These are phyloP conservation scores for Mastigias papua DNA, from an alignment of 30 jellyfish, hydroid and myxozoan genomes.

Conservation along the genomic window DNA sequence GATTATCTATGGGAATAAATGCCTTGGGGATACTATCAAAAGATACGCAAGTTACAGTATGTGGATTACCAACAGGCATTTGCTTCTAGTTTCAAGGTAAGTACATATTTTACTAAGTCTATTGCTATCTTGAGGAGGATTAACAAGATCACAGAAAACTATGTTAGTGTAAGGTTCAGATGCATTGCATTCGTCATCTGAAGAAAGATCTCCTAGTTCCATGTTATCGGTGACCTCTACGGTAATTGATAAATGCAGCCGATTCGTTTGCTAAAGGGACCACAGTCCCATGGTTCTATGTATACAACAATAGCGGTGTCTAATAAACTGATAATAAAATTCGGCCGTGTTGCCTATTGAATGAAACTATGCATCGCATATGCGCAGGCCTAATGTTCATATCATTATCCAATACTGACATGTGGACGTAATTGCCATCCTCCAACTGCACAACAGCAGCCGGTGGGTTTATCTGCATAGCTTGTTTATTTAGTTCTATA, in stretches of 20 bases:
- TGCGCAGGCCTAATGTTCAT: not conserved
- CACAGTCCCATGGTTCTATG: slow-evolving; percentile 25
- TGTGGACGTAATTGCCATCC: not conserved
- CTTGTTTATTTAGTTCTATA: not conserved
- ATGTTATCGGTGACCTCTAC: not conserved
- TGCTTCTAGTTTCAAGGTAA: not conserved
- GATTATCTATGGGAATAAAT: not conserved
- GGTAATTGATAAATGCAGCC: not conserved
- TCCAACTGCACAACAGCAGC: slow-evolving; percentile 12
- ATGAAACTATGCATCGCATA: slow-evolving; percentile 7
- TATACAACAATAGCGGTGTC: not conserved
- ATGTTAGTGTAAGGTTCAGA: not conserved
- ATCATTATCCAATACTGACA: slow-evolving; percentile 24
- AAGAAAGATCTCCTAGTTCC: not conserved
- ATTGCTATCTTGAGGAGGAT: not conserved
- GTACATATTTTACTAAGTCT: not conserved
- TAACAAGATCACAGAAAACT: not conserved
- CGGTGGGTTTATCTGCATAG: not conserved
- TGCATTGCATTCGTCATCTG: not conserved
- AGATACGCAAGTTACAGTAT: not conserved
- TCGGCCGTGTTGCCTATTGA: slow-evolving; percentile 1
- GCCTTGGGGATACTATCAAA: not conserved
- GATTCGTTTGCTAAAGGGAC: slow-evolving; percentile 32
- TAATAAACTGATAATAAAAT: not conserved
- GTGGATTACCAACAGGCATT: not conserved